phyloP scores from a whole-genome alignment of 2,797 vertebrate species.

The Uromys caudimaculatus region DNA sequence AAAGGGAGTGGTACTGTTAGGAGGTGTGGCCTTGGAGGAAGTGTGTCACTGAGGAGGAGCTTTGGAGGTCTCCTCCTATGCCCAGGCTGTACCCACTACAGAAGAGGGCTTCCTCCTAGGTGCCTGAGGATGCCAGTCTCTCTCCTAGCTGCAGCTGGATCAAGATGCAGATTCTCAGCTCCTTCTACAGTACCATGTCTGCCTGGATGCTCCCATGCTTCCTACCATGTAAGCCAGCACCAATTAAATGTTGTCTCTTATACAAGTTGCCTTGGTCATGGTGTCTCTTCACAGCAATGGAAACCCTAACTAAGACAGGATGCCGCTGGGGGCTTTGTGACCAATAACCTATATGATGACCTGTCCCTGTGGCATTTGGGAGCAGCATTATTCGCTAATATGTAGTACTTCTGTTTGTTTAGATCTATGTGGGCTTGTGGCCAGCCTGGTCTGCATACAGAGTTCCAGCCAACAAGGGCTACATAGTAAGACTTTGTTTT shows the following conservation, averaged over 20 bases:
- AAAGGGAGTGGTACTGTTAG: background rate
- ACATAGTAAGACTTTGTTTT: no score
- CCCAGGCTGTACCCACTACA: background rate
- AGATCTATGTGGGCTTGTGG: background rate
- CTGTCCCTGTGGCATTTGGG: background rate
- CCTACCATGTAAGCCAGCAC: background rate
- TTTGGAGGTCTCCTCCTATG: background rate
- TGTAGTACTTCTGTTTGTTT: background rate
- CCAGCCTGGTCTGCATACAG: background rate
- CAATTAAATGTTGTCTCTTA: background rate
- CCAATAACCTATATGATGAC: background rate
- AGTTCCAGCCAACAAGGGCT: background rate
- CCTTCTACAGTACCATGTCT: background rate
- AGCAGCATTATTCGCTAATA: background rate
- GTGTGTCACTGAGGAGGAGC: background rate
- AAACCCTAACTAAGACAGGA: background rate
- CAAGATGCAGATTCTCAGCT: background rate
- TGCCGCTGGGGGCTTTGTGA: background rate
- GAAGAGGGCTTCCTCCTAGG: background rate
- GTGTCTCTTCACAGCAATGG: background rate
- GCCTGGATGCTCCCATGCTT: background rate
- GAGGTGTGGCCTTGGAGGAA: background rate
- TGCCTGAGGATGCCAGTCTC: background rate
- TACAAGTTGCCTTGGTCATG: background rate
- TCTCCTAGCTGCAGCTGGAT: background rate